Percentiles rank a stretch among this genome's conserved stretches.
Conservation (phyloP, 2,797 vertebrate species). For the Gymnodraco acuticeps region DNA sequence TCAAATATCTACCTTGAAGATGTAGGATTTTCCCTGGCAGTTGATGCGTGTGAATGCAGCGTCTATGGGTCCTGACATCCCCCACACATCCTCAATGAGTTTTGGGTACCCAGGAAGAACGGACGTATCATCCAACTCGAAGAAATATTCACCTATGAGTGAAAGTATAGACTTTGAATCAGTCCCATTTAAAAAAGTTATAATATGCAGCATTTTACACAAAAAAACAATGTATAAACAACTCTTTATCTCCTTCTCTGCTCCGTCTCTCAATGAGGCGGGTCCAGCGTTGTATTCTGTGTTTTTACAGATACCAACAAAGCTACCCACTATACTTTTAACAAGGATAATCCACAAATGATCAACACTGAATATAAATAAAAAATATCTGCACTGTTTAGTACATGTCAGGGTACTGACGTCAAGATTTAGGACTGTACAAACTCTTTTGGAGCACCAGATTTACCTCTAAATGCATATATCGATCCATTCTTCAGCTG, state of each 20-base stretch:
- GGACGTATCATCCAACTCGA: constrained; percentile 90
- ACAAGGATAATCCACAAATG: constrained; percentile 4
- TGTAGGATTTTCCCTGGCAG: constrained; percentile 96
- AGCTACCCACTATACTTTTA: not conserved
- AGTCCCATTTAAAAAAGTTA: not conserved
- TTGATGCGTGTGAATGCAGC: constrained; percentile 97
- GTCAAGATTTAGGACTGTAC: not conserved
- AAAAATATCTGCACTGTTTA: not conserved
- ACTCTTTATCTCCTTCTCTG: too few species aligned
- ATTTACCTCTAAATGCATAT: constrained; percentile 93
- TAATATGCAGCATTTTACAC: too few species aligned
- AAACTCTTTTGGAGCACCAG: not conserved
- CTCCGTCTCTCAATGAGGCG: too few species aligned
- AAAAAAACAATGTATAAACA: too few species aligned
- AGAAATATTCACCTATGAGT: constrained; percentile 90
- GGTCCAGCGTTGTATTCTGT: too few species aligned
- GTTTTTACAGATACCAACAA: too few species aligned
- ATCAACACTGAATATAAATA: not conserved
- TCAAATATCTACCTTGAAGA: constrained; percentile 91
- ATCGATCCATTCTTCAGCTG: constrained; percentile 95
- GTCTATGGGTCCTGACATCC: constrained; percentile 92
- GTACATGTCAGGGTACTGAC: not conserved
- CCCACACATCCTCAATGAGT: constrained; percentile 93
- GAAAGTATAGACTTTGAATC: not conserved
- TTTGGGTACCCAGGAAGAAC: constrained; percentile 92